phyloP scores from a whole-genome alignment of 2,888 invertebrate species.

The Limnephilus auricula region DNA sequence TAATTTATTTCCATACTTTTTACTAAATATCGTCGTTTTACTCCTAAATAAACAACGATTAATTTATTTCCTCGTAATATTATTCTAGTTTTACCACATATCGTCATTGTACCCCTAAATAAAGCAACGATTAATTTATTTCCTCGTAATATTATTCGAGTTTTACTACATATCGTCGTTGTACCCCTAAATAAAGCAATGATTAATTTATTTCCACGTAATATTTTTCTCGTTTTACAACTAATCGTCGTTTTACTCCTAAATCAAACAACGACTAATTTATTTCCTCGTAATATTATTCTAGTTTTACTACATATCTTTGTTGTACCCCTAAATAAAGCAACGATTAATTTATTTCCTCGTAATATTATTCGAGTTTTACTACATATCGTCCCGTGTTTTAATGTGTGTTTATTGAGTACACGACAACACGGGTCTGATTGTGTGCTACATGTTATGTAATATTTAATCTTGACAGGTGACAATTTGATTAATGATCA shows the following conservation, averaged over 20 bases:
- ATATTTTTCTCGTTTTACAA: too few relatives aligned
- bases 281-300: neutral
- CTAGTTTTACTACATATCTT: too few relatives aligned
- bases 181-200: neutral
- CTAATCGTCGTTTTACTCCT: neutral
- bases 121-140: neutral
- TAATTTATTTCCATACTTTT: neutral
- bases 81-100: too few relatives aligned
- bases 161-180: too few relatives aligned
- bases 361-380: too few relatives aligned
- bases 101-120: neutral
- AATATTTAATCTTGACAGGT: neutral
- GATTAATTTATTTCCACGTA: neutral
- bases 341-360: neutral
- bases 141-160: neutral
- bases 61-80: neutral
- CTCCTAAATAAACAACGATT: neutral
- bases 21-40: neutral
- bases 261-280: neutral
- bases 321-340: neutral
- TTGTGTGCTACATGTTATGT: neutral
- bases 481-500: neutral
- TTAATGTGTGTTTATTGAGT: neutral
- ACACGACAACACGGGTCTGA: neutral
- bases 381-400: neutral